A percentile compares a stretch with the other conserved stretches of the same genome.
phyloP scores from a whole-genome alignment of 35 echinoderm and acorn worm genomes.

The Holothuria glaberrima region DNA sequence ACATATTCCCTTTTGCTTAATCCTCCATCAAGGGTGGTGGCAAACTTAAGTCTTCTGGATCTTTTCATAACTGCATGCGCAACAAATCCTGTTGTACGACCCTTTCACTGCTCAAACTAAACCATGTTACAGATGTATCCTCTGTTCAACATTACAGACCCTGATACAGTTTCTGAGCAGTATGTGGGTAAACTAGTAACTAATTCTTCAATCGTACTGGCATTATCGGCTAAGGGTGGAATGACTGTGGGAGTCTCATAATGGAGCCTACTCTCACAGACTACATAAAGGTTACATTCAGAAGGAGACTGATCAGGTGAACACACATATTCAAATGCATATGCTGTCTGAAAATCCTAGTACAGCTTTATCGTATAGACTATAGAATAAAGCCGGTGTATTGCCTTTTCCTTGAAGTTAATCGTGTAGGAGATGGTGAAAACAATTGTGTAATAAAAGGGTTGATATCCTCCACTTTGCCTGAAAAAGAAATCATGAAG shows the following conservation, averaged over 20 bases:
- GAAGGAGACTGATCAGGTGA: neutral
- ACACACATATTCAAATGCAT: neutral
- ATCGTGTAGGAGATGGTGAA: constrained; percentile 7
- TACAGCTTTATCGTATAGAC: neutral
- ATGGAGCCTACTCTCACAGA: too few relatives aligned
- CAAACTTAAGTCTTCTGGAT: neutral
- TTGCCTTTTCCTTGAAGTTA: neutral
- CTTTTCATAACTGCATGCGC: constrained; percentile 13
- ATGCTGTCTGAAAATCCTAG: neutral
- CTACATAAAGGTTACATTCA: neutral
- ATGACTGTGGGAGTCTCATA: too few relatives aligned
- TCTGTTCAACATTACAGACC: constrained; percentile 22
- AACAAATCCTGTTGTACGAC: constrained; percentile 59
- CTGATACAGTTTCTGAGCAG: constrained; percentile 2
- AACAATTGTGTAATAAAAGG: neutral
- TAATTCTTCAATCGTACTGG: constrained; percentile 10
- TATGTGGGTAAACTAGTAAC: neutral
- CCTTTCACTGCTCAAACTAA: constrained; percentile 64
- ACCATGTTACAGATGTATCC: constrained; percentile 27
- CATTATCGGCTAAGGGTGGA: constrained; percentile 12
- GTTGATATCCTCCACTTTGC: constrained; percentile 24
- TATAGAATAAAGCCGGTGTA: neutral
- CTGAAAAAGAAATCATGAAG: neutral
- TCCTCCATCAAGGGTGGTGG: too few relatives aligned
- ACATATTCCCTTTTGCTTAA: too few relatives aligned